Percentiles rank a stretch among this genome's conserved stretches.
Evolutionary conservation across 2,888 invertebrate genomes (phyloP).

Genomic region (Alsophila aescularia): DNA sequence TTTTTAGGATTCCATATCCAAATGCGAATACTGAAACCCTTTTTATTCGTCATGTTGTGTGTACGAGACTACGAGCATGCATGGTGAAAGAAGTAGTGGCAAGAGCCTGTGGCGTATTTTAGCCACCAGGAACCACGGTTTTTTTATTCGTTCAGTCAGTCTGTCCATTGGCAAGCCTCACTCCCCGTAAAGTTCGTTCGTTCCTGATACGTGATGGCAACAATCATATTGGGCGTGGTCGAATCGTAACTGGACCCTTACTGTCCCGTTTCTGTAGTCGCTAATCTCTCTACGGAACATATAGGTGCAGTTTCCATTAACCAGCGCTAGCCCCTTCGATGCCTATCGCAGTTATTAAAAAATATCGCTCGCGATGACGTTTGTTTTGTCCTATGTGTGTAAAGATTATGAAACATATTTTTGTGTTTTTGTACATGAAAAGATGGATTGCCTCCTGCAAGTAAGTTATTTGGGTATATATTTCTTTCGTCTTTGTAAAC

Average conservation of each 20-base stretch:
- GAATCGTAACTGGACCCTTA: conserved; percentile 6
- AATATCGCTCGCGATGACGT: conserved; percentile 9
- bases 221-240: not conserved
- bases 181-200: no score
- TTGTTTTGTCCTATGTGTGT: conserved; percentile 2
- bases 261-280: not conserved
- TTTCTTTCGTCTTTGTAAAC: not conserved
- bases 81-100: no score
- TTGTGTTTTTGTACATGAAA: conserved; percentile 1
- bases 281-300: conserved; percentile 11
- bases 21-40: no score
- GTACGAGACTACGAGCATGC: no score
- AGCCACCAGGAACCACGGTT: no score
- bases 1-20: no score
- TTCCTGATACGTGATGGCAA: no score
- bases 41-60: no score
- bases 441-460: no score
- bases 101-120: no score
- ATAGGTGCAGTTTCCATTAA: conserved; percentile 16
- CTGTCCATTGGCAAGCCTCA: no score
- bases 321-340: conserved; percentile 23
- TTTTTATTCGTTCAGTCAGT: no score
- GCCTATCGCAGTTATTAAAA: conserved; percentile 27
- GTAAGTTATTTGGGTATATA: not conserved
- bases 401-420: not conserved